A percentile compares a stretch with the other conserved stretches of the same genome.
Conservation (phyloP, 1,140 invertebrate species). For the Xylocopa sonorina region DNA sequence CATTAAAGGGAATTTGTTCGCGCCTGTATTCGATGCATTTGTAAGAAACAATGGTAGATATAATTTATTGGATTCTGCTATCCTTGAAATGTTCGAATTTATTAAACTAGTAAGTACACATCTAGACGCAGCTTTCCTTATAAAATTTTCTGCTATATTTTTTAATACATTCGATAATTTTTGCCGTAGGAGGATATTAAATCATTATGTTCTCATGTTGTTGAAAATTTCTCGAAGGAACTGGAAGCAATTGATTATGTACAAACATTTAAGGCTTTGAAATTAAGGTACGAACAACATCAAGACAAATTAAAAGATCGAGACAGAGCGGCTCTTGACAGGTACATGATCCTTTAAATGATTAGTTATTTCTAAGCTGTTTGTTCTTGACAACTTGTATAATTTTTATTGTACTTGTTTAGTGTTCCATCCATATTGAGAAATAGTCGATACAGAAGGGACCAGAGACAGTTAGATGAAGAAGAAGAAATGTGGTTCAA, state of each 20-base stretch:
- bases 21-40: constrained; percentile 98
- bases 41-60: constrained; percentile 98
- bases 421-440: constrained; percentile 90
- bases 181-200: constrained; percentile 94
- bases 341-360: constrained; percentile 81
- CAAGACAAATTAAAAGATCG: constrained; percentile 94
- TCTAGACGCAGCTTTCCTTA: background rate
- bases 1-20: constrained; percentile 96
- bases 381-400: background rate
- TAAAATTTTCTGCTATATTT: background rate
- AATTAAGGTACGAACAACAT: constrained; percentile 95
- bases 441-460: constrained; percentile 91
- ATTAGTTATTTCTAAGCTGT: background rate
- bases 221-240: constrained; percentile 97
- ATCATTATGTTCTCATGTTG: constrained; percentile 95
- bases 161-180: constrained; percentile 21
- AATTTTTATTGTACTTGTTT: constrained; percentile 23
- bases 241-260: constrained; percentile 98
- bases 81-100: constrained; percentile 99
- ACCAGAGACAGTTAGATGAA: constrained; percentile 96
- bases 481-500: constrained; percentile 99
- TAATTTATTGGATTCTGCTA: constrained; percentile 99
- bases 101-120: constrained; percentile 89
- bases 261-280: constrained; percentile 97
- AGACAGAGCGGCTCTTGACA: constrained; percentile 88